Base-by-base conservation (phyloP, 2,113 vertebrate species). In the Saiga tatarica region DNA sequence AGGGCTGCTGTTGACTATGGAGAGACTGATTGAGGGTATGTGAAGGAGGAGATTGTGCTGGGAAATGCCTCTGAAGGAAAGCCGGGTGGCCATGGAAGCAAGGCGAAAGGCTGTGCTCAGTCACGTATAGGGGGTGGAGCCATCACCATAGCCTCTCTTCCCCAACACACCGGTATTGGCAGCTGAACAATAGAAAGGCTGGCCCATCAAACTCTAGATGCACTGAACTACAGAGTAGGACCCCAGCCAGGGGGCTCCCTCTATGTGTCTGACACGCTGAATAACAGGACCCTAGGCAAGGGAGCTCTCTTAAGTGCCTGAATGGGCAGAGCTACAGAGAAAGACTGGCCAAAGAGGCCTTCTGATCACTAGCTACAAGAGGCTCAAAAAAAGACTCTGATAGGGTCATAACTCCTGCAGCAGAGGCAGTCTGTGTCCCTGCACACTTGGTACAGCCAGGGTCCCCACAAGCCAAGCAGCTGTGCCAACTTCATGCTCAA, bases 1-100 rank as follows among this genome's bases (percentile, higher is more conserved):
- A 71, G 19, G 67, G n/a, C 19, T 71, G 67, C n/a, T 71, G 19
- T 71, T 71, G 67, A 71, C n/a, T 71, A 3, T 9, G 4, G n/a
- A 71, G 17, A 67, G 67, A 39, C 0, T 0, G 67, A 39, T 71
- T 71, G 19, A 71, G 10, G 67, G 10, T n/a, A 39, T 23, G n/a
- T 71, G 67, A 71, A 19, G n/a, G 67, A 71, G 19, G n/a, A 23
- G 64, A 12, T 5, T 71, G 64, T 23, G n/a, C 9, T 21, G n/a
- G 64, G 64, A 71, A 71, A 39, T 6, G n/a, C 67, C 19, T 71
- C 5, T 39, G 67, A 19, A 71, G n/a, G 67, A 71, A 71, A 39
- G 67, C 67, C 0, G 0, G n/a, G n/a, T 12, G 10, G 19, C n/a
- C 0, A 2, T 71, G n/a, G n/a, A 71, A 39, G 64, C 64, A 36